phyloP scores from a whole-genome alignment of 2,888 invertebrate genomes.

The Philaethria dido region DNA sequence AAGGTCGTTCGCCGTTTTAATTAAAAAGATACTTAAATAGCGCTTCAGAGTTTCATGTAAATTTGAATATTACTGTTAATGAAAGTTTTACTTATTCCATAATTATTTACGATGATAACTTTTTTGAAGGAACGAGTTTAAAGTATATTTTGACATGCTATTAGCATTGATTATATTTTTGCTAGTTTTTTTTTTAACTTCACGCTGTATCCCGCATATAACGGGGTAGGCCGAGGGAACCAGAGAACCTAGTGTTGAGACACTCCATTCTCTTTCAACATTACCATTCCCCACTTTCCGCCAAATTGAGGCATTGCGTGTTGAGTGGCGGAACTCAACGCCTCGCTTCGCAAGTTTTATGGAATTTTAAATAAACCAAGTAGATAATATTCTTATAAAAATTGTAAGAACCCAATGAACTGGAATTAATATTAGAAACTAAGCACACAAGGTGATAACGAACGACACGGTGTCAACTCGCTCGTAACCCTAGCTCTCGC shows the following conservation, averaged over 20 bases:
- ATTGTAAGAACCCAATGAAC: background rate
- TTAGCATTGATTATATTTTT: conserved; percentile 9
- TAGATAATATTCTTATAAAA: too few relatives aligned
- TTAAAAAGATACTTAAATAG: conserved; percentile 41
- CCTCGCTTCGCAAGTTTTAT: too few relatives aligned
- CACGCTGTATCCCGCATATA: too few relatives aligned
- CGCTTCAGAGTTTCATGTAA: conserved; percentile 36
- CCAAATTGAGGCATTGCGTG: too few relatives aligned
- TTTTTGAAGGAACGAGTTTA: conserved; percentile 11
- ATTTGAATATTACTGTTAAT: conserved; percentile 40
- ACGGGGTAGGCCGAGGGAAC: too few relatives aligned
- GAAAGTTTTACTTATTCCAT: conserved; percentile 34
- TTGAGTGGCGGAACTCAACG: too few relatives aligned
- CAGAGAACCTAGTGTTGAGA: too few relatives aligned
- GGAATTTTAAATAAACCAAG: too few relatives aligned
- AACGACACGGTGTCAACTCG: conserved; percentile 51
- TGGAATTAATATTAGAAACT: conserved; percentile 9
- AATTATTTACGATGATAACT: conserved; percentile 27
- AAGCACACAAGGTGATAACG: conserved; percentile 44
- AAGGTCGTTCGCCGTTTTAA: conserved; percentile 40
- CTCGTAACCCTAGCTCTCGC: conserved; percentile 59
- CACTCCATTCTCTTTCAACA: too few relatives aligned
- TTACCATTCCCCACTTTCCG: too few relatives aligned
- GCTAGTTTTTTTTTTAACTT: too few relatives aligned
- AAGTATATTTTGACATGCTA: conserved; percentile 4